Percentiles rank a stretch among this genome's conserved stretches.
phyloP scores from a whole-genome alignment of 2,888 invertebrate species.

The Thelaira solivaga region DNA sequence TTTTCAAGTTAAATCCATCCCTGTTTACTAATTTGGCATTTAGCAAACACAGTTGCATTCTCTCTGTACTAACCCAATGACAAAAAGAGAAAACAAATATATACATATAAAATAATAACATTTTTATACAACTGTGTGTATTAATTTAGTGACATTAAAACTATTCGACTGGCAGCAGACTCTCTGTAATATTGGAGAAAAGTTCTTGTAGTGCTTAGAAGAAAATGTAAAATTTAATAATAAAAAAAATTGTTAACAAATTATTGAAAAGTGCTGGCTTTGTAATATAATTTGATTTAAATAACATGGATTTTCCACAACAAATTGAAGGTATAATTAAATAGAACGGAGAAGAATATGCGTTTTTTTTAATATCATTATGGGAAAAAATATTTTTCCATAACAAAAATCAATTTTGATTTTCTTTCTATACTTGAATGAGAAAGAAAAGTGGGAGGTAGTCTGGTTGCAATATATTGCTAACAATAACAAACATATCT shows the following conservation, averaged over 20 bases:
- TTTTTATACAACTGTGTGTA: constrained; percentile 18
- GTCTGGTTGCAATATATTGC: constrained; percentile 28
- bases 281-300: not conserved
- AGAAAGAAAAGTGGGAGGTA: constrained; percentile 56
- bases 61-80: not conserved
- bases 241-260: not conserved
- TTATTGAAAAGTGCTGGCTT: constrained; percentile 29
- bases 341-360: not conserved
- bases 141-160: constrained; percentile 29
- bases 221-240: constrained; percentile 56
- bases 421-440: constrained; percentile 34
- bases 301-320: constrained; percentile 73
- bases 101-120: not conserved
- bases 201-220: constrained; percentile 46
- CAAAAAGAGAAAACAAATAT: no score
- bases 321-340: constrained; percentile 72
- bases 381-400: not conserved
- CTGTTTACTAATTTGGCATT: constrained; percentile 1
- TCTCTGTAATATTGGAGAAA: constrained; percentile 34
- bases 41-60: not conserved
- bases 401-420: constrained; percentile 59
- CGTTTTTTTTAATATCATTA: not conserved
- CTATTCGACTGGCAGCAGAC: constrained; percentile 14
- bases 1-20: not conserved
- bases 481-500: constrained; percentile 43